phyloP scores from a whole-genome alignment of 2,888 invertebrate species.

The Cordylochernes scorpioides region DNA sequence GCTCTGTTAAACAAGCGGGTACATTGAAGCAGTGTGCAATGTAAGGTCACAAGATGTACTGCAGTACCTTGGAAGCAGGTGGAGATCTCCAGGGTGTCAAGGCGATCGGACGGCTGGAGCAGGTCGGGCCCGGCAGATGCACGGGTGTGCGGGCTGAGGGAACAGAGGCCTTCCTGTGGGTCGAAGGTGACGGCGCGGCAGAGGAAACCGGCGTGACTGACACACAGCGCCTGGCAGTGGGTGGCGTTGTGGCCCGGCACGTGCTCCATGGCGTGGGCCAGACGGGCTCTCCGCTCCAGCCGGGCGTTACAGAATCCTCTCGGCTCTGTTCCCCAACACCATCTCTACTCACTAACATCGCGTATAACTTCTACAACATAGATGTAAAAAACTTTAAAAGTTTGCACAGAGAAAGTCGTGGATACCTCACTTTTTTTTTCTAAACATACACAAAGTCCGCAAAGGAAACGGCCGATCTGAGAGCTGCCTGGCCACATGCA shows the following conservation, averaged over 20 bases:
- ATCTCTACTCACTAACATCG: too few relatives aligned
- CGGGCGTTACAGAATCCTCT: constrained; percentile 12
- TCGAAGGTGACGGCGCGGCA: constrained; percentile 18
- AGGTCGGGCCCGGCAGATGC: constrained; percentile 6
- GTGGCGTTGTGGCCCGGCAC: constrained; percentile 1
- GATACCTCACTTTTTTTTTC: too few relatives aligned
- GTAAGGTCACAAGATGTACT: too few relatives aligned
- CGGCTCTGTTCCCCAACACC: constrained; percentile 11
- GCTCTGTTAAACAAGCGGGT: too few relatives aligned
- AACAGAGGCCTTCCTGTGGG: constrained; percentile 16
- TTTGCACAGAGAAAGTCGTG: too few relatives aligned
- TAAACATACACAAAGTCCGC: too few relatives aligned
- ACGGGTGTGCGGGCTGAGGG: constrained; percentile 22
- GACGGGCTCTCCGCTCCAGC: constrained; percentile 3
- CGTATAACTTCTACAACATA: too few relatives aligned
- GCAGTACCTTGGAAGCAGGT: constrained; percentile 13
- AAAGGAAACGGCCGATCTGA: too few relatives aligned
- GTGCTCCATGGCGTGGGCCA: too few relatives aligned
- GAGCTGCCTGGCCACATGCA: too few relatives aligned
- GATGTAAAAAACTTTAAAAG: too few relatives aligned
- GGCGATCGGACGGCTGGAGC: constrained; percentile 3
- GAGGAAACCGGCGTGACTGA: constrained; percentile 19
- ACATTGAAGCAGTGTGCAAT: too few relatives aligned
- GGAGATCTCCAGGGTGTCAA: constrained; percentile 11
- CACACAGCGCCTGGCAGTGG: constrained; percentile 20